phyloP scores from a whole-genome alignment of 53 echinoderm and acorn worm genomes.

The Holothuria scabra region DNA sequence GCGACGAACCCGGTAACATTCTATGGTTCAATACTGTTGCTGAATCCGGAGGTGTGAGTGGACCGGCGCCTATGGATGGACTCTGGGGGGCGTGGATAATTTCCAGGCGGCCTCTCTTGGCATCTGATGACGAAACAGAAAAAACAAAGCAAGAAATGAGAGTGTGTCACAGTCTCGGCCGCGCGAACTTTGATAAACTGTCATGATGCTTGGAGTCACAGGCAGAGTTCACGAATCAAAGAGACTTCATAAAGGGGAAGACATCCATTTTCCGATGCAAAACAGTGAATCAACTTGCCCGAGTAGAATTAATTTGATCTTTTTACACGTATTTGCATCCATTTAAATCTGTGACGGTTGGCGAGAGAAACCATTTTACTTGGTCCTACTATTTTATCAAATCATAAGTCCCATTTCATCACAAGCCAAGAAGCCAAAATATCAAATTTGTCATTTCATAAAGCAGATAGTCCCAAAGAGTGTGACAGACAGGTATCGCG shows the following conservation, averaged over 20 bases:
- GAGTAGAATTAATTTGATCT: slow-evolving; percentile 43
- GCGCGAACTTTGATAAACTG: background rate
- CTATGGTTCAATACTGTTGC: slow-evolving; percentile 38
- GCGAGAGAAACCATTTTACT: slow-evolving; percentile 17
- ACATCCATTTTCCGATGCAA: slow-evolving; percentile 37
- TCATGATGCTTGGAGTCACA: background rate
- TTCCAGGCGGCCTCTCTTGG: slow-evolving; percentile 85
- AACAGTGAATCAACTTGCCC: slow-evolving; percentile 41
- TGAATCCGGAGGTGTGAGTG: slow-evolving; percentile 43
- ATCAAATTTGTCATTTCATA: slow-evolving; percentile 47
- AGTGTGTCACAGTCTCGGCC: too few species aligned
- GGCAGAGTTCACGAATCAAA: too few species aligned
- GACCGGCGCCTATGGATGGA: slow-evolving; percentile 57
- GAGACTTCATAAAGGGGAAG: background rate
- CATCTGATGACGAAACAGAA: slow-evolving; percentile 40
- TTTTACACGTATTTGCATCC: slow-evolving; percentile 45
- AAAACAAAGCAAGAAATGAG: background rate
- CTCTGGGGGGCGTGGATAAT: slow-evolving; percentile 84
- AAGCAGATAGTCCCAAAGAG: slow-evolving; percentile 13
- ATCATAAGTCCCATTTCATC: slow-evolving; percentile 42
- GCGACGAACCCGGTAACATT: slow-evolving; percentile 43
- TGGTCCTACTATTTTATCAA: slow-evolving; percentile 25
- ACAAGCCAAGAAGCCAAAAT: slow-evolving; percentile 45
- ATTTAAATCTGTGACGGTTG: slow-evolving; percentile 45
- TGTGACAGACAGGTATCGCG: slow-evolving; percentile 38